Percentiles rank a stretch among this genome's conserved stretches.
These are phyloP conservation scores for Unio delphinus DNA, from an alignment of 2,888 invertebrate genomes.

Conservation along the genomic window DNA sequence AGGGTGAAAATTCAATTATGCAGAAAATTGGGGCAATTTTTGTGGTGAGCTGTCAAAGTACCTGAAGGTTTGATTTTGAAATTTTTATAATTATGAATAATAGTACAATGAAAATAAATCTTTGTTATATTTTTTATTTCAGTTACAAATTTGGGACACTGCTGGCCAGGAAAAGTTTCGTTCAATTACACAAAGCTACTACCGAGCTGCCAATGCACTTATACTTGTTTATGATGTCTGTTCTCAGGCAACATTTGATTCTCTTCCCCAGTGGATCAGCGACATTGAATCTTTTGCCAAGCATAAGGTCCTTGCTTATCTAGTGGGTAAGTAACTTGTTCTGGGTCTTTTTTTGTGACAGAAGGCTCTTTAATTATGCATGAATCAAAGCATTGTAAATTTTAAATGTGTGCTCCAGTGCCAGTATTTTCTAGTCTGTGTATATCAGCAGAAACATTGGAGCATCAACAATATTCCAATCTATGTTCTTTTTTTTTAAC, in stretches of 20 bases:
- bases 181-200: constrained; percentile 98
- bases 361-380: no score
- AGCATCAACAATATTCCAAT: no score
- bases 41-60: not conserved
- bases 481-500: no score
- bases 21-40: no score
- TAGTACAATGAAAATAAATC: not conserved
- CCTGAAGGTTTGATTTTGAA: not conserved
- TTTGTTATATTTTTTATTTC: constrained; percentile 45
- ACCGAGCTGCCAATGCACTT: constrained; percentile 95
- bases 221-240: constrained; percentile 98
- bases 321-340: constrained; percentile 83
- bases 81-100: not conserved
- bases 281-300: constrained; percentile 99
- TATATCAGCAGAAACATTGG: no score
- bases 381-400: no score
- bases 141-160: constrained; percentile 99
- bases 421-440: no score
- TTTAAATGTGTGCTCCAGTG: no score
- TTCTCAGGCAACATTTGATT: constrained; percentile 97
- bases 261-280: constrained; percentile 94
- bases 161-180: constrained; percentile 96
- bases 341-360: no score
- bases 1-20: no score
- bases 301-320: constrained; percentile 91